A percentile compares a stretch with the other conserved stretches of the same genome.
These are phyloP conservation scores for Palythoa grandis DNA, from an alignment of 92 coral and sea anemone species.

Conservation along the genomic window DNA sequence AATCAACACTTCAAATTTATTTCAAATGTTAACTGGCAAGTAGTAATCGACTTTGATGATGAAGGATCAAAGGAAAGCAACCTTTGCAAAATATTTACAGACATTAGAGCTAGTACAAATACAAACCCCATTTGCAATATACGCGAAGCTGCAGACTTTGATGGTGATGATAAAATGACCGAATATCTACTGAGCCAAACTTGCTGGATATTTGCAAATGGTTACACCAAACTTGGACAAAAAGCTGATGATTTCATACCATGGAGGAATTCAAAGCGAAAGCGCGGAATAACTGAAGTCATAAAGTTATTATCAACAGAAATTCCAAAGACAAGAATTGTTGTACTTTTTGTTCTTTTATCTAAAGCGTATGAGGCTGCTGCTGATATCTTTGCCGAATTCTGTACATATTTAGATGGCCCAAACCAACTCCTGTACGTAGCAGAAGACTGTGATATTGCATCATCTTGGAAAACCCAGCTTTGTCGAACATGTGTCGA, in stretches of 20 bases:
- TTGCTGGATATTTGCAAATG: constrained; percentile 64
- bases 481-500: constrained; percentile 48
- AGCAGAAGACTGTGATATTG: constrained; percentile 43
- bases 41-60: constrained; percentile 40
- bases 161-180: neutral
- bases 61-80: constrained; percentile 39
- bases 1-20: constrained; percentile 15
- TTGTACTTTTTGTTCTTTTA: constrained; percentile 53
- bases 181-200: constrained; percentile 5
- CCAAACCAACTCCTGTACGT: constrained; percentile 58
- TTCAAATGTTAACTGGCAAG: constrained; percentile 30
- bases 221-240: constrained; percentile 26
- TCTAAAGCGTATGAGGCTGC: constrained; percentile 39
- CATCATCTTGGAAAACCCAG: constrained; percentile 37
- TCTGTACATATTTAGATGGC: constrained; percentile 52
- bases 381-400: constrained; percentile 60
- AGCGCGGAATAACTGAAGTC: constrained; percentile 39
- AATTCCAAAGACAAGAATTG: constrained; percentile 46
- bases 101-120: neutral
- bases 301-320: constrained; percentile 32
- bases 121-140: constrained; percentile 37
- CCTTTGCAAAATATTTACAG: constrained; percentile 44
- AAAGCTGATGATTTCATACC: constrained; percentile 23
- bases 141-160: constrained; percentile 60
- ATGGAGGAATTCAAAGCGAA: constrained; percentile 56